A percentile compares a stretch with the other conserved stretches of the same genome.
These are phyloP conservation scores for Piliocolobus tephrosceles DNA, from an alignment of 2,113 vertebrate species.

Conservation along the genomic window DNA sequence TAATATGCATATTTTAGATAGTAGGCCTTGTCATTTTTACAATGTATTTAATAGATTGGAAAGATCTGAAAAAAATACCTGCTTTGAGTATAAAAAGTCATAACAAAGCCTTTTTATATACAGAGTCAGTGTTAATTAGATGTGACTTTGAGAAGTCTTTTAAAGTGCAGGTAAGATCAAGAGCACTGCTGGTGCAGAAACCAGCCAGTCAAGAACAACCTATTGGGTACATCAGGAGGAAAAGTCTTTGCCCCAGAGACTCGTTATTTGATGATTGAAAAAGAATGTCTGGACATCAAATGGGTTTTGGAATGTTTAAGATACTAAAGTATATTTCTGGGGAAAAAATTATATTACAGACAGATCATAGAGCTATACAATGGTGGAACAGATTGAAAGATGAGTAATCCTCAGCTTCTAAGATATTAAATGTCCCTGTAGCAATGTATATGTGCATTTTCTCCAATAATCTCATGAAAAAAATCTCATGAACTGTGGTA, in stretches of 20 bases:
- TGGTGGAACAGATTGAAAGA: conserved; percentile 66
- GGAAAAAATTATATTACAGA: conserved; percentile 70
- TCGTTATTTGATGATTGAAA: conserved; percentile 77
- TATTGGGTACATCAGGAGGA: conserved; percentile 51
- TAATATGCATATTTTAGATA: conserved; percentile 16
- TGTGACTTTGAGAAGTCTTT: conserved; percentile 72
- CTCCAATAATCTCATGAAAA: background rate
- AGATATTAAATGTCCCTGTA: conserved; percentile 50
- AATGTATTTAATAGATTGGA: conserved; percentile 37
- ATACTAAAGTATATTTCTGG: conserved; percentile 71
- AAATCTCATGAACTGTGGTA: background rate
- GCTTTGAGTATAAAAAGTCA: conserved; percentile 49
- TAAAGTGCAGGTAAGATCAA: conserved; percentile 22
- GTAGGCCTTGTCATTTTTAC: background rate
- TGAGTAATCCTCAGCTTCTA: background rate
- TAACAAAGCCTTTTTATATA: conserved; percentile 50
- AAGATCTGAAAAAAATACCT: conserved; percentile 10
- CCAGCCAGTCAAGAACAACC: conserved; percentile 37
- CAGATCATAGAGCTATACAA: conserved; percentile 75
- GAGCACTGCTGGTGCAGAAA: conserved; percentile 10
- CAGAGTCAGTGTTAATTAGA: conserved; percentile 61
- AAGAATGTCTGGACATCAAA: conserved; percentile 76
- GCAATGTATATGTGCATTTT: conserved; percentile 47
- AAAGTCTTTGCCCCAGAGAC: conserved; percentile 59
- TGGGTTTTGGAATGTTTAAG: conserved; percentile 73